Conservation (phyloP, 2,888 invertebrate genomes). For the Epinotia demarniana region DNA sequence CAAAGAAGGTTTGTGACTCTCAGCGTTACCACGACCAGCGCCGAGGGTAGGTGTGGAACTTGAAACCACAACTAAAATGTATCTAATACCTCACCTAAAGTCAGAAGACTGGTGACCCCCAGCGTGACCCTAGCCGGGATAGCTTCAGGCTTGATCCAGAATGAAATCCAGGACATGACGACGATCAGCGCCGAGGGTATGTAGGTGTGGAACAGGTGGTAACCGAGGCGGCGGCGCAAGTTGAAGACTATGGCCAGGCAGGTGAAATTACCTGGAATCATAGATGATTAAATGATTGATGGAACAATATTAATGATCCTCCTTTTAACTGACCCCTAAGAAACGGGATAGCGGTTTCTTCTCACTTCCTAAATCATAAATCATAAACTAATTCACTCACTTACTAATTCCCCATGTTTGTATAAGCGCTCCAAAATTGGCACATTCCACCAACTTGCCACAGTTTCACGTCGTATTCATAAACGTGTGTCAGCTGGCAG, state of each 20-base stretch:
- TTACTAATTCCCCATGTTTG: too few relatives aligned
- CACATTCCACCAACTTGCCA: too few relatives aligned
- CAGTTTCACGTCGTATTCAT: too few relatives aligned
- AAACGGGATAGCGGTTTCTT: too few relatives aligned
- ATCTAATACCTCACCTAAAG: conserved; percentile 85
- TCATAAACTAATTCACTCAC: too few relatives aligned
- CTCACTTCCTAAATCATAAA: too few relatives aligned
- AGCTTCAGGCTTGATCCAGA: conserved; percentile 97
- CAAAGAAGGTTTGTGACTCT: conserved; percentile 93
- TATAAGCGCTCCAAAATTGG: too few relatives aligned
- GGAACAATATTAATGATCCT: background rate
- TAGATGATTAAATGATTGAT: background rate
- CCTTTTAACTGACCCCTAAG: too few relatives aligned
- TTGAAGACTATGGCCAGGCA: conserved; percentile 96
- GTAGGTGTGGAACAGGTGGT: conserved; percentile 96
- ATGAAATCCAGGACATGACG: conserved; percentile 98
- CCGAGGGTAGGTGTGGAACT: conserved; percentile 96
- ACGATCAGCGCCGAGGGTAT: conserved; percentile 96
- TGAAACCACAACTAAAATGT: conserved; percentile 59
- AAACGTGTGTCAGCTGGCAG: too few relatives aligned
- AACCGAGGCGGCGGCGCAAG: conserved; percentile 92
- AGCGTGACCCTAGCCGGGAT: conserved; percentile 95
- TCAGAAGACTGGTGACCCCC: conserved; percentile 94
- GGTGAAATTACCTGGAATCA: conserved; percentile 92
- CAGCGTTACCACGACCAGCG: conserved; percentile 94